Conservation (phyloP, 2,888 invertebrate species). For the Lasioglossum leucozonium region DNA sequence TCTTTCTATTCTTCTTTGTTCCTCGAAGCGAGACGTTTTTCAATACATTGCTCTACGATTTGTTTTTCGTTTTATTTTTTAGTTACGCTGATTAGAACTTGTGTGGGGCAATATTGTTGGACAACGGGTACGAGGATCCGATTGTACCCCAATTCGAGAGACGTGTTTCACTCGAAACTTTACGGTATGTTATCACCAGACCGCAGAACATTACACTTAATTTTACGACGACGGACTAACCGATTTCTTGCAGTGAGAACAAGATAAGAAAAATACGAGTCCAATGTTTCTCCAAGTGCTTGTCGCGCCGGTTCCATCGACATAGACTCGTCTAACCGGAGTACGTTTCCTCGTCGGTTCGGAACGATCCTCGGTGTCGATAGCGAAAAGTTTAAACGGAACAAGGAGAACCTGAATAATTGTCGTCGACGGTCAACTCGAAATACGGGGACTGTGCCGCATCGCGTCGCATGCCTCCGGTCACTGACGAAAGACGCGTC, state of each 20-base stretch:
- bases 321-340: not conserved
- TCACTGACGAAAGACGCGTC: conserved; percentile 53
- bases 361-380: not conserved
- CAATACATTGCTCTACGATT: not conserved
- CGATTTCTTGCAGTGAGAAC: not conserved
- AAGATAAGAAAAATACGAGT: not conserved
- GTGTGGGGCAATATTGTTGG: not conserved
- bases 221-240: not conserved
- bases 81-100: not conserved
- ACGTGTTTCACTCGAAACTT: not conserved
- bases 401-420: not conserved
- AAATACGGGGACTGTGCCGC: conserved; percentile 59
- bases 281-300: not conserved
- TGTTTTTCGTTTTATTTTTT: not conserved
- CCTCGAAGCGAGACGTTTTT: not conserved
- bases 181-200: not conserved
- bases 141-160: too few relatives aligned
- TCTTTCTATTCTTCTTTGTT: not conserved
- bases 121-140: too few relatives aligned
- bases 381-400: not conserved
- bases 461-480: conserved; percentile 61
- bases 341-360: not conserved
- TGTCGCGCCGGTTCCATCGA: not conserved
- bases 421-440: conserved; percentile 45
- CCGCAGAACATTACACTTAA: too few relatives aligned